phyloP scores from a whole-genome alignment of 1,140 invertebrate genomes.

The Ips nitidus region DNA sequence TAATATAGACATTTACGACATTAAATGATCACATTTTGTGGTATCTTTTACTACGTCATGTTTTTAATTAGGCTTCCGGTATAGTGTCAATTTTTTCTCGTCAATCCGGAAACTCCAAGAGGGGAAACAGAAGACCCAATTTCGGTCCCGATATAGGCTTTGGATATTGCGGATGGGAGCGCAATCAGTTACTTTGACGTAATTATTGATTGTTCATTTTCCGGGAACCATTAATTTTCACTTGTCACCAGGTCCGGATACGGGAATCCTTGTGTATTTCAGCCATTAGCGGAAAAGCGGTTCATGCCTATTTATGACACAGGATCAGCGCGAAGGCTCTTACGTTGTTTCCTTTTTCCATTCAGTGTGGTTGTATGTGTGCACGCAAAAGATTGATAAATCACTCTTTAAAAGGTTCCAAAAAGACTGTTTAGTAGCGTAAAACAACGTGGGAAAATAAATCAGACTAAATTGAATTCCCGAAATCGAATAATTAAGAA shows the following conservation, averaged over 20 bases:
- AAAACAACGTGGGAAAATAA: background rate
- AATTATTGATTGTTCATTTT: slow-evolving; percentile 30
- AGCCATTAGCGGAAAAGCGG: slow-evolving; percentile 21
- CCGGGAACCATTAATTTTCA: slow-evolving; percentile 23
- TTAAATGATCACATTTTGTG: too few species aligned
- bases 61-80: too few species aligned
- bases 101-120: background rate
- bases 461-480: background rate
- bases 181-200: slow-evolving; percentile 29
- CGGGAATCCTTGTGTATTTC: slow-evolving; percentile 14
- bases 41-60: too few species aligned
- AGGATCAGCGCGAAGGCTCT: slow-evolving; percentile 2
- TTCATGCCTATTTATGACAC: slow-evolving; percentile 20
- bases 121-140: slow-evolving; percentile 15
- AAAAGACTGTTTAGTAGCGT: too few species aligned
- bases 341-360: background rate
- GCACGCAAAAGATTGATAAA: too few species aligned
- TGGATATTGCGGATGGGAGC: slow-evolving; percentile 14
- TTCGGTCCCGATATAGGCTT: background rate
- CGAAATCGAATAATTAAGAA: background rate
- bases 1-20: too few species aligned
- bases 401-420: too few species aligned
- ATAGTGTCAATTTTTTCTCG: background rate
- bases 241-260: slow-evolving; percentile 15
- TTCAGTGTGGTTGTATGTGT: too few species aligned